These are phyloP conservation scores for Rhyacophila evoluta DNA, from an alignment of 2,888 invertebrate species.

Conservation along the genomic window DNA sequence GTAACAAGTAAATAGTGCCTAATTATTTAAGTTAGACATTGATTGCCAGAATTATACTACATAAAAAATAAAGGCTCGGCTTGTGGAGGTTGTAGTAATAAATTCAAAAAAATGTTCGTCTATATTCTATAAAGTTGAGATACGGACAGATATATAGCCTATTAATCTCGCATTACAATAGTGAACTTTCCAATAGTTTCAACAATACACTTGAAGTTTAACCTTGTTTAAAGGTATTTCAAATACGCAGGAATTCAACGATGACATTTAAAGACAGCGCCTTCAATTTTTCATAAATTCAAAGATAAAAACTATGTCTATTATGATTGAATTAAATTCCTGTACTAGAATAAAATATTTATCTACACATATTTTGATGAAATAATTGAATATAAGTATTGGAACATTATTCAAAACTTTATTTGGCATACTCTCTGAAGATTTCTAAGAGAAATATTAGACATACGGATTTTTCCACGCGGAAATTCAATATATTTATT, in stretches of 20 bases:
- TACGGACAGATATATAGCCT: not conserved
- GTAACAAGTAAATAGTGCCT: too few relatives aligned
- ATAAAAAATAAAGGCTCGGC: not conserved
- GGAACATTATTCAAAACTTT: too few relatives aligned
- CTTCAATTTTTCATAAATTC: not conserved
- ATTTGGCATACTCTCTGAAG: too few relatives aligned
- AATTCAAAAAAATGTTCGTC: not conserved
- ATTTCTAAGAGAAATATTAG: too few relatives aligned
- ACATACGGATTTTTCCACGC: too few relatives aligned
- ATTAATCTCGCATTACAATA: not conserved
- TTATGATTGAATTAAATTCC: too few relatives aligned
- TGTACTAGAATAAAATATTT: too few relatives aligned
- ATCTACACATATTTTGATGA: too few relatives aligned
- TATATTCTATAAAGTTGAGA: not conserved
- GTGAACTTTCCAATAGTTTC: not conserved
- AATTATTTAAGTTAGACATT: not conserved
- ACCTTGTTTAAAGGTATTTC: not conserved
- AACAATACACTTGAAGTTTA: not conserved
- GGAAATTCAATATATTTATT: too few relatives aligned
- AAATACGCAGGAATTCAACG: not conserved
- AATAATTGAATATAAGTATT: too few relatives aligned
- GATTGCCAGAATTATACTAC: not conserved
- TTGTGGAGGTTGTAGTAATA: not conserved
- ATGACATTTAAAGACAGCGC: not conserved
- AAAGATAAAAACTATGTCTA: too few relatives aligned